These are phyloP conservation scores for Anas platyrhynchos DNA, from an alignment of 2,113 vertebrate genomes.

Conservation along the genomic window DNA sequence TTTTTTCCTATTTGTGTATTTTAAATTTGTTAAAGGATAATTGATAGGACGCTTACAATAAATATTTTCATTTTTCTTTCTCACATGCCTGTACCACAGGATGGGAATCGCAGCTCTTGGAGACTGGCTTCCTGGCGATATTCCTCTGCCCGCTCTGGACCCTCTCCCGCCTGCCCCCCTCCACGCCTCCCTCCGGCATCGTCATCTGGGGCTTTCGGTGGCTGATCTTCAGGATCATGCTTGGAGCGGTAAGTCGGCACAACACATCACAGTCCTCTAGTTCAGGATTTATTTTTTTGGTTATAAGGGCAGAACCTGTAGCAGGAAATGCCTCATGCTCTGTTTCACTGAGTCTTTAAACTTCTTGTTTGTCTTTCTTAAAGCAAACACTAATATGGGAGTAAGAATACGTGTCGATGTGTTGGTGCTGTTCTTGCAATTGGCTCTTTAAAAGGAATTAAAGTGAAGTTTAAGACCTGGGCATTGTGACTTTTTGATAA, in stretches of 20 bases:
- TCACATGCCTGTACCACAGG: conserved; percentile 67
- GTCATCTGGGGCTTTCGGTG: conserved; percentile 94
- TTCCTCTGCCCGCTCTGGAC: conserved; percentile 93
- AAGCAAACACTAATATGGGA: neutral
- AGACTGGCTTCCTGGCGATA: conserved; percentile 92
- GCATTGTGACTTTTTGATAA: neutral
- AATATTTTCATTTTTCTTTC: neutral
- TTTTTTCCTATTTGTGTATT: neutral
- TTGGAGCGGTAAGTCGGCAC: conserved; percentile 89
- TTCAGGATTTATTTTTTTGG: neutral
- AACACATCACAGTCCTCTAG: accelerated
- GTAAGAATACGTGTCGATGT: neutral
- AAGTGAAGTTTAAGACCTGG: neutral
- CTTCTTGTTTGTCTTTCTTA: neutral
- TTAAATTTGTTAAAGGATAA: neutral
- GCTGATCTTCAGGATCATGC: conserved; percentile 98
- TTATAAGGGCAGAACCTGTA: accelerated
- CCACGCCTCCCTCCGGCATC: conserved; percentile 82
- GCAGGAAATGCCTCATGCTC: neutral
- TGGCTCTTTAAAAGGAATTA: neutral
- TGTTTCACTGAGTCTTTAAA: neutral
- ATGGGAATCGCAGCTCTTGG: conserved; percentile 96
- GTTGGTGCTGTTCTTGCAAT: neutral
- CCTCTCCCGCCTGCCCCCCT: conserved; percentile 79
- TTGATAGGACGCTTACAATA: neutral